phyloP scores from a whole-genome alignment of 2,888 invertebrate genomes.

The Diadegma fenestrale region DNA sequence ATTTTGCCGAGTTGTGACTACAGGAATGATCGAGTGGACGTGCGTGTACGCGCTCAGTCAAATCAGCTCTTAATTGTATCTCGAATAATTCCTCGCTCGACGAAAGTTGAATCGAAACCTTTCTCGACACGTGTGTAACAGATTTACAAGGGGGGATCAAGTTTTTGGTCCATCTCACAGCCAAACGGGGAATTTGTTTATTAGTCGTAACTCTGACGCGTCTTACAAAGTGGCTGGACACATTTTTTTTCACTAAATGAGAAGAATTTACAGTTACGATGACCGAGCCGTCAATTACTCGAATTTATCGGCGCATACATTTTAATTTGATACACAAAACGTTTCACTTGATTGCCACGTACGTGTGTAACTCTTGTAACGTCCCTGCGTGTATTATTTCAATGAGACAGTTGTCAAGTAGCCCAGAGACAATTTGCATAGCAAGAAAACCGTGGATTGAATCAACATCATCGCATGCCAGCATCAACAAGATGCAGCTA shows the following conservation, averaged over 20 bases:
- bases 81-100: slow-evolving; percentile 1
- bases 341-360: neutral
- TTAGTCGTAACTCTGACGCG: slow-evolving; percentile 3
- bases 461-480: slow-evolving; percentile 79
- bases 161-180: neutral
- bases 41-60: slow-evolving; percentile 43
- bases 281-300: slow-evolving; percentile 33
- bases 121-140: neutral
- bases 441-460: slow-evolving; percentile 71
- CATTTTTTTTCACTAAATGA: slow-evolving; percentile 7
- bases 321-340: neutral
- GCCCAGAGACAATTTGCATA: slow-evolving; percentile 38
- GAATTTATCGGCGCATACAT: neutral
- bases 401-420: slow-evolving; percentile 28
- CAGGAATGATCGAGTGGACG: slow-evolving; percentile 66
- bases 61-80: slow-evolving; percentile 67
- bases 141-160: neutral
- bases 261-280: slow-evolving; percentile 48
- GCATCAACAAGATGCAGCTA: slow-evolving; percentile 79
- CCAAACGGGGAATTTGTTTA: neutral
- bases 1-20: slow-evolving; percentile 53
- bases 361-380: slow-evolving; percentile 1
- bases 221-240: neutral
- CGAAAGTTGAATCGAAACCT: neutral
- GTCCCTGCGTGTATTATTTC: slow-evolving; percentile 2